Base-by-base conservation (phyloP, 1,140 invertebrate species). In the Charaxes varanes region DNA sequence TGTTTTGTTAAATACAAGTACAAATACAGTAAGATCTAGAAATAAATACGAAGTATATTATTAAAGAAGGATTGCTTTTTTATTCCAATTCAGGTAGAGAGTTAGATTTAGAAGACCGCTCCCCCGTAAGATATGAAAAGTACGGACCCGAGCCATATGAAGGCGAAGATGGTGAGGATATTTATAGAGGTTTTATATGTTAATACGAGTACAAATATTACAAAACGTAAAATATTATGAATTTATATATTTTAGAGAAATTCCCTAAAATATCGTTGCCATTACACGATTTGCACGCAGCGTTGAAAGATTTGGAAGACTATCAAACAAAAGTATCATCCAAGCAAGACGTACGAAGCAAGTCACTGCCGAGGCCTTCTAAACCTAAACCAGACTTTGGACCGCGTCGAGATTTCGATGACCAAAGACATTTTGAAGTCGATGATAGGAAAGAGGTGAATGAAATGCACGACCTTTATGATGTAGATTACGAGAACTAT, bases 231-330 rank as follows among this genome's bases (percentile, higher is more conserved):
- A 8, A 8, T 7, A 18, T 24, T 32, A 10, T 13, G 6, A 6
- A 24, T 15, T 24, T 26, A 41, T 41, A n/a, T 42, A 30, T 63
- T 55, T 4, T 63, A 78, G 76, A 69, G 21, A 68, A 70, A 0
- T 80, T 77, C 21, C 79, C 79, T 8, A 79, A 68, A 51, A 77
- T 83, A 37, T 73, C 76, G 1, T 37, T 83, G 7, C 76, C 79
- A 0, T 36, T 83, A 3, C 70, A 74, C 63, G 79, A 83, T 36
- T 48, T 83, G 19, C 66, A 71, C 40, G 70, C 72, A 13, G 79
- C 79, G 0, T 40, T 83, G 3, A 69, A 68, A 53, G 70, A 80
- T 12, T 53, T 80, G 10, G 72, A 83, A 3, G 54, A 67, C 6
- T 72, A 69, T 24, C 68, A 72, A 30, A 52, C 50, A 6, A 72